phyloP scores from a whole-genome alignment of 2,888 invertebrate genomes.

The Neria commutata region DNA sequence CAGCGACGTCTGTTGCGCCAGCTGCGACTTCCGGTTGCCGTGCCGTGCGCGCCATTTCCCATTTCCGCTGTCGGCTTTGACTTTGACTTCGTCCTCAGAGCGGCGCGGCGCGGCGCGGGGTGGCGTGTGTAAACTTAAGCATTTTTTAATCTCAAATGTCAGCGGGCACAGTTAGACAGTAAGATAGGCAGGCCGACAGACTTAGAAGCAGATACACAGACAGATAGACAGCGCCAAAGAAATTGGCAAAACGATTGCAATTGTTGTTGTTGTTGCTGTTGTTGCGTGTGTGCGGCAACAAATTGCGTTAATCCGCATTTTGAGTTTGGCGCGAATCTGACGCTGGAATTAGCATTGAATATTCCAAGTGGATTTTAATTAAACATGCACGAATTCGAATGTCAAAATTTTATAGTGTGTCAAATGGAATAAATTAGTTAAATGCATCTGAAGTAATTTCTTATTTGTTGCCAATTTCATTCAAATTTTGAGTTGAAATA shows the following conservation, averaged over 20 bases:
- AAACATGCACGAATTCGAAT: too few relatives aligned
- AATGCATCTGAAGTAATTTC: too few relatives aligned
- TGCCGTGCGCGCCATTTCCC: background rate
- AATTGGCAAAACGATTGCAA: constrained; percentile 10
- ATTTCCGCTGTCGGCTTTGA: background rate
- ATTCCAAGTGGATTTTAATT: too few relatives aligned
- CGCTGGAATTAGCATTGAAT: background rate
- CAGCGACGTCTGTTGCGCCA: background rate
- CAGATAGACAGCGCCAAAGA: background rate
- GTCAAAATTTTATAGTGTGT: too few relatives aligned
- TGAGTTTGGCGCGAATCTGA: constrained; percentile 1
- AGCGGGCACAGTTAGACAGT: background rate
- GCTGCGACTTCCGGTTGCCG: background rate
- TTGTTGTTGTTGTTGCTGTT: constrained; percentile 24
- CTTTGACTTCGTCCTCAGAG: too few relatives aligned
- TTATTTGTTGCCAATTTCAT: too few relatives aligned
- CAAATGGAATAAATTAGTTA: too few relatives aligned
- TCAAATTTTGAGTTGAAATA: too few relatives aligned
- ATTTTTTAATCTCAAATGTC: constrained; percentile 33
- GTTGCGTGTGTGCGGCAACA: background rate
- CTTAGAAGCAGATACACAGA: background rate
- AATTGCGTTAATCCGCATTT: background rate
- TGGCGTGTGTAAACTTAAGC: constrained; percentile 7
- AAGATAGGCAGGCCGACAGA: background rate
- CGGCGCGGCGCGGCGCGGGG: too few relatives aligned